Percentiles rank a stretch among this genome's conserved stretches.
Evolutionary conservation across 2,797 vertebrate species (phyloP).

Genomic region (Orientallactaga sibirica): DNA sequence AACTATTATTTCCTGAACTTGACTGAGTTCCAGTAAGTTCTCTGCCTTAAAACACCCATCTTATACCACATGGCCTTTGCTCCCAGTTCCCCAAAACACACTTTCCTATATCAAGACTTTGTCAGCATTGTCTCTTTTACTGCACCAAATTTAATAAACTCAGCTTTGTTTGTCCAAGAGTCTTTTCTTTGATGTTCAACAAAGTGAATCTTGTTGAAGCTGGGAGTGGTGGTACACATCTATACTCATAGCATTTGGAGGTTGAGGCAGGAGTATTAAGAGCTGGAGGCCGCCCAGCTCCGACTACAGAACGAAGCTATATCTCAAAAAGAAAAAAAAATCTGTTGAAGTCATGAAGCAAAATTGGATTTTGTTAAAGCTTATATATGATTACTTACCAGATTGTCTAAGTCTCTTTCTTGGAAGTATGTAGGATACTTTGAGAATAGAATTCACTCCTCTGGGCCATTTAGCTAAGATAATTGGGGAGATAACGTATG

Average conservation of each 20-base stretch:
- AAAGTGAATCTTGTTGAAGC: background rate
- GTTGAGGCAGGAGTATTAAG: background rate
- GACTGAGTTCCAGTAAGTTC: background rate
- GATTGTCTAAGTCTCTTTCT: conserved; percentile 57
- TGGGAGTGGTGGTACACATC: background rate
- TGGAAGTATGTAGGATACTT: conserved; percentile 38
- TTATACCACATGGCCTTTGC: background rate
- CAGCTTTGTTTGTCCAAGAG: conserved; percentile 31
- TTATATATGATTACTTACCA: conserved; percentile 45
- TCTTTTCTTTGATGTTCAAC: conserved; percentile 17
- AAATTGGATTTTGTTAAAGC: conserved; percentile 28
- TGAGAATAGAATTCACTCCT: conserved; percentile 59
- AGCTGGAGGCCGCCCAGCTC: background rate
- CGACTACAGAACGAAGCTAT: background rate
- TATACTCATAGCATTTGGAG: background rate
- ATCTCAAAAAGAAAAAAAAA: background rate
- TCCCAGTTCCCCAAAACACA: background rate
- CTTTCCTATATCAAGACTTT: conserved; percentile 28
- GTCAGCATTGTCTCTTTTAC: background rate
- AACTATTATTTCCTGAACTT: background rate
- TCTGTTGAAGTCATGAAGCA: background rate
- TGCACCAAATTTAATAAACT: conserved; percentile 26
- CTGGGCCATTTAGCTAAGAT: conserved; percentile 38
- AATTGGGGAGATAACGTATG: conserved; percentile 47
- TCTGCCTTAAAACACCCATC: conserved; percentile 10